phyloP scores from a whole-genome alignment of 2,888 invertebrate species.

The Drosophila pseudotakahashii region DNA sequence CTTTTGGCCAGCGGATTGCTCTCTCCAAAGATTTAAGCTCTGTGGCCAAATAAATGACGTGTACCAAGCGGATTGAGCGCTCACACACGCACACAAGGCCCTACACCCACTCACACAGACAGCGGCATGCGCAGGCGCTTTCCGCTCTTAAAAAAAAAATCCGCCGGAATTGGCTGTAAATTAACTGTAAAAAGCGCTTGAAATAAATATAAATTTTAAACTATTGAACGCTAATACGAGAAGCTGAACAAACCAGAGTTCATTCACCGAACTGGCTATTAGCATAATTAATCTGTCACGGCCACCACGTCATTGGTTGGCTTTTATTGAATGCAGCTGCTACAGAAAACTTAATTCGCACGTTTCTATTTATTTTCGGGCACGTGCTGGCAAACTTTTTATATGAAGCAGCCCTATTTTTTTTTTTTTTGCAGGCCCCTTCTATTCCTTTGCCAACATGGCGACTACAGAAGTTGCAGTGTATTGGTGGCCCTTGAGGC shows the following conservation, averaged over 20 bases:
- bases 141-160: background rate
- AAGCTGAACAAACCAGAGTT: background rate
- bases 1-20: conserved; percentile 34
- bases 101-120: conserved; percentile 16
- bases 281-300: conserved; percentile 5
- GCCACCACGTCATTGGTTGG: conserved; percentile 27
- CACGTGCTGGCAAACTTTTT: conserved; percentile 23
- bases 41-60: conserved; percentile 58
- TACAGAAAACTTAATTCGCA: conserved; percentile 1
- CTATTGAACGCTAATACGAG: background rate
- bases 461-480: conserved; percentile 46
- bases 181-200: conserved; percentile 1
- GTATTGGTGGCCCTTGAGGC: conserved; percentile 17
- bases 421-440: background rate
- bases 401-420: background rate
- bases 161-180: conserved; percentile 6
- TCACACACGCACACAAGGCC: conserved; percentile 1
- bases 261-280: conserved; percentile 9
- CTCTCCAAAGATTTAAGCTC: too few species aligned
- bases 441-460: conserved; percentile 68
- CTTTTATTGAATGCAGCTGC: background rate
- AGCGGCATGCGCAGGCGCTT: conserved; percentile 59
- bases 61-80: conserved; percentile 72
- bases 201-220: background rate
- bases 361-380: conserved; percentile 22